These are phyloP conservation scores for Lota lota DNA, from an alignment of 2,113 vertebrate species.

Conservation along the genomic window DNA sequence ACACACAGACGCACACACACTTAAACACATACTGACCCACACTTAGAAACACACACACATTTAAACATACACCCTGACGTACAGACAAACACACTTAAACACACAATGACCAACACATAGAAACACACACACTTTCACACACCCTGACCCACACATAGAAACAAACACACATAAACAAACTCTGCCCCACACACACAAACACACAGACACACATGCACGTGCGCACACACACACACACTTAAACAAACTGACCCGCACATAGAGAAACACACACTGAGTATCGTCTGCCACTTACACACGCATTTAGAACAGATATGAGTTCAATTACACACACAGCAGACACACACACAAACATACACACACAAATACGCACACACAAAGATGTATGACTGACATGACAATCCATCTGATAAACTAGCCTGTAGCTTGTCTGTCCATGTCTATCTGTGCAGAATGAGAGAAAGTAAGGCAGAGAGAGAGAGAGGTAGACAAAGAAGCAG, in stretches of 20 bases:
- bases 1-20: background rate
- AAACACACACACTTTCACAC: slow-evolving; percentile 1
- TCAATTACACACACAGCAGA: no score
- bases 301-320: no score
- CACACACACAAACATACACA: no score
- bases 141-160: background rate
- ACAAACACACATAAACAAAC: slow-evolving; percentile 1
- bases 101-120: background rate
- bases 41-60: background rate
- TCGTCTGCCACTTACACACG: no score
- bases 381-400: no score
- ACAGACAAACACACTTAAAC: background rate
- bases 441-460: no score
- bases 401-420: no score
- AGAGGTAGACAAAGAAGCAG: no score
- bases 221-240: background rate
- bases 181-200: background rate
- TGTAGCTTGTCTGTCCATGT: no score
- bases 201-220: slow-evolving; percentile 2
- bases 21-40: background rate
- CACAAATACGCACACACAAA: no score
- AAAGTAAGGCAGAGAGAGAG: no score
- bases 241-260: background rate
- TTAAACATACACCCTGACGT: background rate
- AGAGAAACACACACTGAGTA: no score